Conservation (phyloP, 2,888 invertebrate species). For the Drosophila crucigera region DNA sequence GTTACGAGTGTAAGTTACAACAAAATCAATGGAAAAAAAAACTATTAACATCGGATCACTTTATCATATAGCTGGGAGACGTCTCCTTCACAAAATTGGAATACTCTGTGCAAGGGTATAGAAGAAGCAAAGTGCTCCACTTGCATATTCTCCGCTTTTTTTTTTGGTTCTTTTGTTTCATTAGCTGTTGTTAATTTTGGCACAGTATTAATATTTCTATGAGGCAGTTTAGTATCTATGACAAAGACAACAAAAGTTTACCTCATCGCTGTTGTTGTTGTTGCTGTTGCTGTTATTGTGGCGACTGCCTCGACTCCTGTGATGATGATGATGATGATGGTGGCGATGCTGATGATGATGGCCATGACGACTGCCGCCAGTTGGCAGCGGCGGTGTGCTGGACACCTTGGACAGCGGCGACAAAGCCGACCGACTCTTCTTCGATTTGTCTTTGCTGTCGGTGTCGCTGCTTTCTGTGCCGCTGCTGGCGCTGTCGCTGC, state of each 20-base stretch:
- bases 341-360: conserved; percentile 38
- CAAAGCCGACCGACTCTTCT: conserved; percentile 25
- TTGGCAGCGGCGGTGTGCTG: conserved; percentile 26
- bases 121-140: background rate
- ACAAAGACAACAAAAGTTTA: conserved; percentile 46
- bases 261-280: conserved; percentile 49
- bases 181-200: conserved; percentile 9
- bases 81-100: background rate
- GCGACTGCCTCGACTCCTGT: conserved; percentile 46
- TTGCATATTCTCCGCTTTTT: background rate
- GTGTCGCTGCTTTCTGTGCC: conserved; percentile 18
- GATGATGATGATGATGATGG: conserved; percentile 44
- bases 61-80: background rate
- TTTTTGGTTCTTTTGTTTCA: background rate
- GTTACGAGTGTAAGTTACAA: background rate
- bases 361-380: conserved; percentile 22
- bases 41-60: background rate
- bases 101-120: background rate
- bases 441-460: conserved; percentile 36
- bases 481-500: conserved; percentile 49
- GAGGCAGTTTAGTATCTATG: conserved; percentile 17
- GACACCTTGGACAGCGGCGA: conserved; percentile 24
- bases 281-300: conserved; percentile 21
- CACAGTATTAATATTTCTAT: conserved; percentile 28
- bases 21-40: background rate